phyloP scores from a whole-genome alignment of 2,797 vertebrate genomes.

The Pitangus sulphuratus region DNA sequence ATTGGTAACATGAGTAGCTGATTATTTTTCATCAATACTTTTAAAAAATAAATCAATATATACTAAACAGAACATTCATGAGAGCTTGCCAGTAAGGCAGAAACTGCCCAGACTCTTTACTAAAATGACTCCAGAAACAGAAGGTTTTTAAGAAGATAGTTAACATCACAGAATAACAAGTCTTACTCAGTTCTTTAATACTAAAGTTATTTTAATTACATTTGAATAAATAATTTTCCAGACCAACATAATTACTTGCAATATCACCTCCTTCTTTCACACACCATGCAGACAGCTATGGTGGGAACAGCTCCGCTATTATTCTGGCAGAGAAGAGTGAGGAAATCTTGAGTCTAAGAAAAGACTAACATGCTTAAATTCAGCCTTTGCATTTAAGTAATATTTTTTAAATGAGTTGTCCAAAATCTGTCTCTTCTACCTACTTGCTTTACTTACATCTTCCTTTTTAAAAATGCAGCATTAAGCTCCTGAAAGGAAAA shows the following conservation, averaged over 20 bases:
- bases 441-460: neutral
- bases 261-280: neutral
- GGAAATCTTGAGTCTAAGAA: neutral
- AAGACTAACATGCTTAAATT: neutral
- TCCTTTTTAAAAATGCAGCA: neutral
- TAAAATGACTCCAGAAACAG: neutral
- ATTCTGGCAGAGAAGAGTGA: neutral
- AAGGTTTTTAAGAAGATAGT: neutral
- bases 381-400: neutral
- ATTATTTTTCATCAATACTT: neutral
- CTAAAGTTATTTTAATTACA: neutral
- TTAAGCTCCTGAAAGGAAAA: neutral
- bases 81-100: neutral
- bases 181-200: neutral
- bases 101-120: neutral
- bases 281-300: neutral
- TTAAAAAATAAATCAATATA: neutral
- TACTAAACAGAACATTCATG: neutral
- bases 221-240: neutral
- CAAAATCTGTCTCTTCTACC: neutral
- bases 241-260: neutral
- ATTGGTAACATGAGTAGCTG: neutral
- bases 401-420: neutral
- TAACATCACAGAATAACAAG: neutral
- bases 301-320: neutral